Evolutionary conservation across 2,888 invertebrate genomes (phyloP), one percentile per base, ranked within the genome.

Genomic region (Stenodera caucasica): DNA sequence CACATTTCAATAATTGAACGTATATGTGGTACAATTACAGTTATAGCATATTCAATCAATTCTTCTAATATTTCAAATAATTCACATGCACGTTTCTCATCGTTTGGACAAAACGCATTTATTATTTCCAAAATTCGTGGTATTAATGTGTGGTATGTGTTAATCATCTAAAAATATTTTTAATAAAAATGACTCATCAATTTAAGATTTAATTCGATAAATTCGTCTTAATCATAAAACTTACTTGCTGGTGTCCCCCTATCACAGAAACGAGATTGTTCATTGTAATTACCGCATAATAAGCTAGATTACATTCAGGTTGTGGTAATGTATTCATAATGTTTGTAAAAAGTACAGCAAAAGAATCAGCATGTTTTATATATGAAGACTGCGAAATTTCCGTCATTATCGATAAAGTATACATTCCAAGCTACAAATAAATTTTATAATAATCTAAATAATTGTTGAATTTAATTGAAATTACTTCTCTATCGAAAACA

Each of bases 301-400:
- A 88, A 1, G 85, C 84, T 56, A 83, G 70, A 64, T 82, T 81
- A 54, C 80, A 80, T 55, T 80, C 80, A 51, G 81, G 75, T 57
- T 82, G 80, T 57, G 81, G 76, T 55, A 83, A 66, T 58, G 77
- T 75, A 50, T 82, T 83, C 57, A 86, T 77, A 55, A 82, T 84
- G 64, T 81, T 81, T 14, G 80, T 80, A 69, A 88, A 83, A 30
- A 84, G 77, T 30, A 83, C 75, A 37, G 83, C 83, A 58, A 90
- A 82, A 0, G 86, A 82, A 57, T 84, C 82, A 57, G 87, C 83
- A 75, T 90, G 88, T n/a, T 84, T 82, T 52, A 87, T 81, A 72
- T 90, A 88, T 63, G 88, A 87, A 67, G 88, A 86, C 35, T 88
- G 85, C 6, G 90, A 87, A 12, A 86, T 82, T 73, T 90, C 88